These are phyloP conservation scores for Bembecia ichneumoniformis DNA, from an alignment of 2,888 invertebrate genomes.

Conservation along the genomic window DNA sequence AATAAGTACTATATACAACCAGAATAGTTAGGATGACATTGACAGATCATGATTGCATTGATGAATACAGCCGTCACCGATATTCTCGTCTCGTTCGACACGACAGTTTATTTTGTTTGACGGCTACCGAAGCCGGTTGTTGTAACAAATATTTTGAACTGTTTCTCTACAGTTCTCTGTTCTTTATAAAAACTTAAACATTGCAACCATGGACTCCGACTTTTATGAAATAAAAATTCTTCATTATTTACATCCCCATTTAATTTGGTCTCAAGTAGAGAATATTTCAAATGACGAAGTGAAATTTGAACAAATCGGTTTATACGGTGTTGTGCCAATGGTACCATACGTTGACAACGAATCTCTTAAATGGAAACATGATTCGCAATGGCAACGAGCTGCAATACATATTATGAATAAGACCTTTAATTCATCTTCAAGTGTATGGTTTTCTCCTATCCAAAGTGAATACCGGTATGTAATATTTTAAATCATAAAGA, in stretches of 20 bases:
- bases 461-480: conserved; percentile 37
- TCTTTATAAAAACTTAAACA: too few species aligned
- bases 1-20: too few species aligned
- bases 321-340: conserved; percentile 43
- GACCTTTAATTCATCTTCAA: conserved; percentile 19
- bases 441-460: conserved; percentile 35
- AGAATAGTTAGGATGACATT: too few species aligned
- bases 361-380: conserved; percentile 15
- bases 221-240: conserved; percentile 41
- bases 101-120: too few species aligned
- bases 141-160: too few species aligned
- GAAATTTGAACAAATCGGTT: conserved; percentile 45
- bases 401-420: conserved; percentile 25
- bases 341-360: conserved; percentile 21
- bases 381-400: conserved; percentile 37
- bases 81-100: too few species aligned
- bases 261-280: conserved; percentile 42
- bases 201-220: conserved; percentile 22
- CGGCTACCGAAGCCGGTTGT: too few species aligned
- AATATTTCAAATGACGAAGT: conserved; percentile 14
- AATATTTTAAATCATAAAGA: background rate
- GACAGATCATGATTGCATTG: too few species aligned
- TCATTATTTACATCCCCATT: conserved; percentile 40
- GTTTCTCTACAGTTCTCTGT: too few species aligned
- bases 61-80: too few species aligned